Evolutionary conservation across 2,113 vertebrate species (phyloP), one percentile per base, ranked within the genome.

Genomic region (Cinclus cinclus): DNA sequence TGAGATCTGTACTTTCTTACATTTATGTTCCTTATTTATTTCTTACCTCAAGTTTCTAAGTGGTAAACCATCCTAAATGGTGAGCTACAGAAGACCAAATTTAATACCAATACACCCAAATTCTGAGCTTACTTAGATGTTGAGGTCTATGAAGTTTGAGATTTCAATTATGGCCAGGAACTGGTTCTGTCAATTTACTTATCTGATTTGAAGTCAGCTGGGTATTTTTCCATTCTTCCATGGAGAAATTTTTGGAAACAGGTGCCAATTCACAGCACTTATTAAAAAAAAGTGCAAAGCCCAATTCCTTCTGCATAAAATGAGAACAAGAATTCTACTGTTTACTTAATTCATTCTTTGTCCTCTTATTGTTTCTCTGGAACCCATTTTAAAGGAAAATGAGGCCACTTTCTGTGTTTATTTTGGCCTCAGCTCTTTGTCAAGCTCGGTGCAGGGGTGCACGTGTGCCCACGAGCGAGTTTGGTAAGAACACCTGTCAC

Each of bases 401-500:
- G 2, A 73, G 42, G 59, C 64, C 47, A 49, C 41, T 83, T 82
- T 84, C 62, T 42, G 0, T 7, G 67, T 39, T 22, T 65, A 15
- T 47, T 85, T 83, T 79, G 69, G 50, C 53, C 50, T 60, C 23
- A 30, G 42, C 33, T 77, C 63, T 75, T 76, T 24, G 39, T 19
- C 27, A 46, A 69, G 80, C 0, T 53, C 5, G 11, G 37, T 8
- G 33, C 23, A 50, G 46, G 42, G 15, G 62, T 25, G 52, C 0
- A 0, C 2, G 2, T 15, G 56, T 1, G 3, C 49, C 25, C 0
- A 0, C 23, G 33, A 52, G 75, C 3, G 1, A 19, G 50, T 25
- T 25, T 13, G 37, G 52, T 28, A 55, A 49, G 46, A n/a, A 14
- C 75, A 92, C 74, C 79, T 83, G 44, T 11, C 70, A 70, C 62